Evolutionary conservation across 92 coral and sea anemone genomes (phyloP), one percentile per base, ranked within the genome.

Genomic region (Epizoanthus ramosus): DNA sequence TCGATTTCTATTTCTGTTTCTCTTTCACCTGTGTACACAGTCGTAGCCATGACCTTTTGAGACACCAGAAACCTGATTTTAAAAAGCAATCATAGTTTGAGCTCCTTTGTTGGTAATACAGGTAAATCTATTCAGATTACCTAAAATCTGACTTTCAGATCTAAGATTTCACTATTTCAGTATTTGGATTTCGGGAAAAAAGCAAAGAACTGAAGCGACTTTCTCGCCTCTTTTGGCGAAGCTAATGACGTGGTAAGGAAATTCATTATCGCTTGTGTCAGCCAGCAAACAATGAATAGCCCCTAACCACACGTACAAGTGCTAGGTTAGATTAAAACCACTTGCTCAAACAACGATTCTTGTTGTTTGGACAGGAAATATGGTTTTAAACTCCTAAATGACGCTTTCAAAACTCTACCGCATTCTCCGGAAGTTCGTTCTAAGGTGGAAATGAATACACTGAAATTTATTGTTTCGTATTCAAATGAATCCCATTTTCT

Each of bases 341-440:
- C 72, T 67, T 33, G 72, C 47, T 67, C 72, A 33, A 67, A 67
- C 72, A 67, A 67, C 72, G 31, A 67, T 18, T 24, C 35, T 24
- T 25, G 39, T 64, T 67, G 47, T 67, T 67, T 18, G 19, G 19
- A 28, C 45, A 67, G 71, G 71, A 33, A 67, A 28, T 33, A 33
- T 33, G 71, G 19, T 13, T 67, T 33, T 67, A 67, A 28, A 67
- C 22, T 33, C 43, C 50, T 67, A 67, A 67, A 67, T 41, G 47
- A 35, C 21, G 23, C 72, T 67, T 67, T 67, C 39, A 67, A 67
- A 67, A 35, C 21, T 13, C 72, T 67, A 67, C 47, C 72, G 9
- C 0, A 28, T 24, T 6, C 41, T 16, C 72, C 72, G 72, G 72
- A 35, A 4, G 47, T 67, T 37, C 23, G 47, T 33, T 12, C 41